Evolutionary conservation across 2,113 vertebrate genomes (phyloP), one percentile per base, ranked within the genome.

Genomic region (Tragulus kanchil): DNA sequence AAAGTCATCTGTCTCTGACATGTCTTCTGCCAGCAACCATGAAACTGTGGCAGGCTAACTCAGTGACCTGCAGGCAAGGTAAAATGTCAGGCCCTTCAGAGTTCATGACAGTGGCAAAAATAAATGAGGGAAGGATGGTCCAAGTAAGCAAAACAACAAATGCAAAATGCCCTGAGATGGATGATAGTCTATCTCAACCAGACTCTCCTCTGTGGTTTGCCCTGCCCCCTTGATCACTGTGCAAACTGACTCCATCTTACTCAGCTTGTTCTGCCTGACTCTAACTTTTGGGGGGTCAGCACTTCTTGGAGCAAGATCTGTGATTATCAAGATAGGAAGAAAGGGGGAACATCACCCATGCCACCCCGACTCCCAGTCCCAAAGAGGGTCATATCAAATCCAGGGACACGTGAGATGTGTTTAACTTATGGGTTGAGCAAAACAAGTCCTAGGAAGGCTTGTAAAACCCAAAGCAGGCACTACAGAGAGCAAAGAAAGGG

Each of bases 251-350:
- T 90, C 48, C 12, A 23, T 85, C 71, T 85, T 79, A 82, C 3
- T 97, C 94, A 71, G 36, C 19, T 86, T 1, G 0, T 77, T 82
- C 59, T 89, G 21, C 77, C 82, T 8, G 75, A 71, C 69, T 75
- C 77, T 36, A 67, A 77, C 56, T 78, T 87, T 77, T 82, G n/a
- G 52, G 79, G 91, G 85, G 67, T 23, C 25, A 67, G 28, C 11
- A 86, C 67, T 91, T 96, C 64, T 91, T 91, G 26, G 52, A 94
- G 50, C 58, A 85, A 48, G 45, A 69, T 85, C 42, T 91, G 50
- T 42, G 65, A 89, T 4, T 65, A 28, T 26, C 90, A 92, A 52
- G 26, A 59, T 5, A 42, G 31, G 7, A 83, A 17, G 54, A 69
- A 96, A 93, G 17, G 17, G 13, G 11, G 2, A 89, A 14, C 21